A percentile compares a stretch with the other conserved stretches of the same genome.
phyloP scores from a whole-genome alignment of 2,888 invertebrate genomes.

The Drosophila colorata region DNA sequence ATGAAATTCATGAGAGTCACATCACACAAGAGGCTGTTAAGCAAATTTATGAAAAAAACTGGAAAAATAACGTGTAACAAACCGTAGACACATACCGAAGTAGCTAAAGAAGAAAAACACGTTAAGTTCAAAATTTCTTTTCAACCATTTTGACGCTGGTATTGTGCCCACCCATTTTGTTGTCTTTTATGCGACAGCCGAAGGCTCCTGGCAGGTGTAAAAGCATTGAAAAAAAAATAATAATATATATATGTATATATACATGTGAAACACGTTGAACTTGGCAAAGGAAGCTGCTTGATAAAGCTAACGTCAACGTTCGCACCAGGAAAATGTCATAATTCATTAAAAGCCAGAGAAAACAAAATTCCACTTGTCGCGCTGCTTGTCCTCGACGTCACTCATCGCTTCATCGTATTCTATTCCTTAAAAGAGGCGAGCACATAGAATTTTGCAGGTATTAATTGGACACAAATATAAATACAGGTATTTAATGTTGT shows the following conservation, averaged over 20 bases:
- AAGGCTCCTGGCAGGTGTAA: conserved; percentile 60
- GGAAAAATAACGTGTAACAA: conserved; percentile 42
- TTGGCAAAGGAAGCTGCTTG: conserved; percentile 45
- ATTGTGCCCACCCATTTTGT: conserved; percentile 41
- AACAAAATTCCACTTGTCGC: conserved; percentile 54
- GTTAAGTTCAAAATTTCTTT: conserved; percentile 81
- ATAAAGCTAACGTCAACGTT: conserved; percentile 47
- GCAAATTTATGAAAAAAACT: conserved; percentile 54
- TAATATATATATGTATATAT: conserved; percentile 19
- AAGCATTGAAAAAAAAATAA: conserved; percentile 44
- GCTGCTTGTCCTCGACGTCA: conserved; percentile 39
- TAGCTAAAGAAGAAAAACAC: conserved; percentile 61
- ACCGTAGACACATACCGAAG: conserved; percentile 57
- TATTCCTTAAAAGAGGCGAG: not conserved
- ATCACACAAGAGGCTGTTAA: conserved; percentile 65
- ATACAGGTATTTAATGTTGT: not conserved
- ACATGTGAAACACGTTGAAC: conserved; percentile 30
- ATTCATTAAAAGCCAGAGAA: conserved; percentile 77
- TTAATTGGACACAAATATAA: not conserved
- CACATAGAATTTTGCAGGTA: conserved; percentile 1
- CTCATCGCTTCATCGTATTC: conserved; percentile 22
- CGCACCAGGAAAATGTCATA: conserved; percentile 70
- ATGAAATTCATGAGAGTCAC: conserved; percentile 61
- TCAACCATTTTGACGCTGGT: conserved; percentile 75
- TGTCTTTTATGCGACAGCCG: conserved; percentile 46